Base-by-base conservation (phyloP, 2,113 vertebrate genomes). In the Phrynosoma platyrhinos region DNA sequence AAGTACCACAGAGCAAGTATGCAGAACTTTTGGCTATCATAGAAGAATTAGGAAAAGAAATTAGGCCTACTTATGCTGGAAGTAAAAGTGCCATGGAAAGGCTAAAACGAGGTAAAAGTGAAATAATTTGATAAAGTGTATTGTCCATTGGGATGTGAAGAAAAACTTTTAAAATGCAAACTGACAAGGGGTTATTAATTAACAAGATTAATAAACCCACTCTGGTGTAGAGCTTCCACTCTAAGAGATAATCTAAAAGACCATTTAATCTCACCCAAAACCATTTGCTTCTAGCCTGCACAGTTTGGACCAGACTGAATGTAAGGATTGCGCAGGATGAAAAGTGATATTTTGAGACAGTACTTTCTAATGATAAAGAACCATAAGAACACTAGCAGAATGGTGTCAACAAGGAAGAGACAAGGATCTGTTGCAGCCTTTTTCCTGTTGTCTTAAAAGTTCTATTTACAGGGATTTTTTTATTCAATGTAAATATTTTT, bases 61-160 rank as follows among this genome's bases (percentile, higher is more conserved):
- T 99, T 94, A 97, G 99, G 93, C 99, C 99, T 21, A 99, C 99
- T 0, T 99, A 99, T 0, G 99, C 99, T 1, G 99, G 99, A 75
- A 99, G 98, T 90, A 99, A 99, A 97, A 99, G 98, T 27, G 99
- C 99, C 1, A 99, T 99, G 99, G 99, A 99, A 95, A 97, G 99
- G 87, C 97, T 99, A 91, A 99, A 99, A 94, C 97, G 99, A 97
- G 99, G 99, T 99, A 92, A 91, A 2, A 3, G 2, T 12, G 25
- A 42, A 87, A 40, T 2, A 14, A 1, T 16, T 9, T 4, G 52
- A 30, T 21, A 13, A 8, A 18, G 9, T 58, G 27, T 71, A 47
- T 71, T 27, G 76, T 79, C 66, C 30, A 68, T 13, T 25, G 20
- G 68, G 9, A 18, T 47, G 30, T 74, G 83, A 6, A 32, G n/a